Evolutionary conservation across 2,113 vertebrate genomes (phyloP), one percentile per base, ranked within the genome.

Genomic region (Grantiella picta): DNA sequence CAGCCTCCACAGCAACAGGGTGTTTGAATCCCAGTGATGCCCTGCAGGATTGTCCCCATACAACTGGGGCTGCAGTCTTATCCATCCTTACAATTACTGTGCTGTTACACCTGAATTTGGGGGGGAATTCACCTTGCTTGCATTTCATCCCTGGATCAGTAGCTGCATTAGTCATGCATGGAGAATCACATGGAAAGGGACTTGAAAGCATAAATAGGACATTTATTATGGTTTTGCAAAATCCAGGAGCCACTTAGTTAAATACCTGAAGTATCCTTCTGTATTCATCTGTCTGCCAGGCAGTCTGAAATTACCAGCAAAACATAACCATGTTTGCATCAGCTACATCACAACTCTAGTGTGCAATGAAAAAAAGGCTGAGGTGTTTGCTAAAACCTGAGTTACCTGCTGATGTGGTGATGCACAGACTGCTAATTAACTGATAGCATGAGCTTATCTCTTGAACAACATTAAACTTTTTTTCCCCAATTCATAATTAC

Each of bases 241-340:
- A 78, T 12, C 70, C 11, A 76, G 84, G 54, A 89, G 60, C 83
- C 76, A 94, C 75, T 96, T 89, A 71, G 57, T 90, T 56, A 97
- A 95, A 97, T 99, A 99, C 98, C 98, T 99, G 96, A 96, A 95
- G 86, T 91, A 97, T 97, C 97, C 97, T 92, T 98, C 98, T 97
- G 98, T 88, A 97, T 95, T 89, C 97, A 93, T 93, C 97, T 98
- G 97, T 98, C 97, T 97, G 96, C 98, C 98, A 97, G 98, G 98
- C 71, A 96, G 97, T 97, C 98, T 99, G 98, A 98, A 98, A 96
- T 95, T 97, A 97, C 79, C 96, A 97, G 95, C 92, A 95, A 96
- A 96, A 93, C 56, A 93, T 29, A 82, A 79, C 66, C 57, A 61
- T 27, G 15, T 81, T 92, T 94, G 71, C 73, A 82, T 88, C 73